These are phyloP conservation scores for Xestia ashworthii DNA, from an alignment of 2,888 invertebrate species.

Conservation along the genomic window DNA sequence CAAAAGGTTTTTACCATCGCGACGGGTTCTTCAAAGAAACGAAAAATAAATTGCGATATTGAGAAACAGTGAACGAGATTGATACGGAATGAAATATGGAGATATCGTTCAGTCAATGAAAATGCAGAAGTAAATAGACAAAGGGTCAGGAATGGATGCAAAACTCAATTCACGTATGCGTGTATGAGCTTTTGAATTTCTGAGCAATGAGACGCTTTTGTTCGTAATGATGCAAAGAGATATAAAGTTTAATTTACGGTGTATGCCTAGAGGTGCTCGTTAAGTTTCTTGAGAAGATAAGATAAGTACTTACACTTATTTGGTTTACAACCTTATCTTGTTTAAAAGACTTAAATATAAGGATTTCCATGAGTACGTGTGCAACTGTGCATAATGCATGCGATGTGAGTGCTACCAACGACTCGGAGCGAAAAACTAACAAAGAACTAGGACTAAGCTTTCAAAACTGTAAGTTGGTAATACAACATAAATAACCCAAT, in stretches of 20 bases:
- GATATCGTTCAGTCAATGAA: constrained; percentile 33
- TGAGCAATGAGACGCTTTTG: not conserved
- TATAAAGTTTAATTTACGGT: constrained; percentile 6
- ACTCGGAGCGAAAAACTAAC: not conserved
- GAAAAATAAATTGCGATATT: constrained; percentile 63
- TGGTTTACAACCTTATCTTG: not conserved
- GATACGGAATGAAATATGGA: constrained; percentile 66
- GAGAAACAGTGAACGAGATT: constrained; percentile 66
- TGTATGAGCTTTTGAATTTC: not conserved
- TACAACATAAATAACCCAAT: not conserved
- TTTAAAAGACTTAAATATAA: not conserved
- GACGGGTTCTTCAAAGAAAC: constrained; percentile 51
- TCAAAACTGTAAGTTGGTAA: not conserved
- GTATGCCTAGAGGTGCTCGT: not conserved
- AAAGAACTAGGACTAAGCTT: not conserved
- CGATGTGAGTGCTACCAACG: not conserved
- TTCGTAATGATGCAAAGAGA: not conserved
- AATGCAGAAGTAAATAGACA: constrained; percentile 38
- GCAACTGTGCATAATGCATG: not conserved
- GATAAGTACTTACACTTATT: not conserved
- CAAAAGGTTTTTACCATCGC: constrained; percentile 58
- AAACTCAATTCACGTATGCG: constrained; percentile 2
- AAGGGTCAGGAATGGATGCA: constrained; percentile 24
- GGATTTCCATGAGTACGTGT: too few relatives aligned
- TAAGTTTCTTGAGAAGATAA: not conserved